Base-by-base conservation (phyloP, 1,140 invertebrate genomes). In the Oryctes rhinoceros region DNA sequence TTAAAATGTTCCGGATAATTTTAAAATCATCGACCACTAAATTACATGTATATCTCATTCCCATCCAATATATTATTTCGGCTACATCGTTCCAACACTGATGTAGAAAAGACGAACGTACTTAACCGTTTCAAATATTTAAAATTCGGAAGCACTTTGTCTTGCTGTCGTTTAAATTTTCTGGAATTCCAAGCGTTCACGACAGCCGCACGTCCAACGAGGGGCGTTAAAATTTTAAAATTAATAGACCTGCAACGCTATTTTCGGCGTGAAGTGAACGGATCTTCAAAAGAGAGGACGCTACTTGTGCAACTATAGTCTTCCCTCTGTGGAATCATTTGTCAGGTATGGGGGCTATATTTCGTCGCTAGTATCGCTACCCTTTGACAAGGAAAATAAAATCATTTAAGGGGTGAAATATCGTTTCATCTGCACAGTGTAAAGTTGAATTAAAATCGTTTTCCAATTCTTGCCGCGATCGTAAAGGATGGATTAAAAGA, bases 151-250 rank as follows among this genome's bases (percentile, higher is more conserved):
- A 71, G 65, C 24, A 71, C 65, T 71, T 35, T 71, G 65, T 71
- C 65, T 71, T 71, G 24, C 65, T 71, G 65, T 71, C 65, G 65
- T 71, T 71, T 71, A 71, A 71, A 71, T 37, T 71, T 37, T 71
- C 65, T 71, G 24, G 65, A 20, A 71, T 71, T 71, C 24, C 65
- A 35, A 37, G 20, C 65, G 35, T 71, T 30, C 35, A 15, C 65
- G 65, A 13, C 65, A 15, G 65, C 65, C 20, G 65, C 24, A 71
- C 65, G 18, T 71, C 65, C 24, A 37, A 18, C 65, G 65, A 24
- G 18, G 65, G 65, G 65, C 65, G 65, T 71, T 71, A 71, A 71
- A 71, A 71, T 71, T 71, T 71, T 71, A 71, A 71, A 71, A 71
- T 71, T 71, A 71, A 71, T 71, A 71, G 65, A 71, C 24, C 24